These are phyloP conservation scores for Danaus plexippus DNA, from an alignment of 1,140 invertebrate species.

Conservation along the genomic window DNA sequence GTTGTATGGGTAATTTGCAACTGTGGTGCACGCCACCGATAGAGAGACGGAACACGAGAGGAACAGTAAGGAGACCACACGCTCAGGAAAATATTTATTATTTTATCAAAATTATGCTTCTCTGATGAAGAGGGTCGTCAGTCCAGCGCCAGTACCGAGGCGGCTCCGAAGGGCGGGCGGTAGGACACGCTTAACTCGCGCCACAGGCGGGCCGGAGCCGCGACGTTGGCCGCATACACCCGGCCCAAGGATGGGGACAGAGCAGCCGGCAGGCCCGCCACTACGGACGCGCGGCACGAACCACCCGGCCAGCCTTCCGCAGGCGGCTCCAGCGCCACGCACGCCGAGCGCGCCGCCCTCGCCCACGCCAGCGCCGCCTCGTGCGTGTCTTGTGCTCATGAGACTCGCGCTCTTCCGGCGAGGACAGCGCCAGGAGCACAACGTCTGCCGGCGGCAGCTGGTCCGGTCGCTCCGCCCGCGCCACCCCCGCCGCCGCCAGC, in stretches of 20 bases:
- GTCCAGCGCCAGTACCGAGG: constrained; percentile 90
- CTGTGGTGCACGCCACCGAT: too few species aligned
- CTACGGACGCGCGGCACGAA: constrained; percentile 78
- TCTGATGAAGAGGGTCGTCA: constrained; percentile 35
- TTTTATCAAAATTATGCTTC: background rate
- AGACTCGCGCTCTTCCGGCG: constrained; percentile 64
- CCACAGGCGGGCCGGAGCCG: constrained; percentile 85
- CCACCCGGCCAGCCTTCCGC: constrained; percentile 78
- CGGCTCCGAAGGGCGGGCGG: constrained; percentile 89
- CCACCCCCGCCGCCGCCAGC: constrained; percentile 19
- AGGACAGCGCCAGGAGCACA: constrained; percentile 85
- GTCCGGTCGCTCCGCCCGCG: constrained; percentile 72
- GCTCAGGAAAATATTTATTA: background rate
- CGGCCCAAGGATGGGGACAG: constrained; percentile 81
- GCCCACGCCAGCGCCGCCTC: constrained; percentile 12
- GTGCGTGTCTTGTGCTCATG: constrained; percentile 42
- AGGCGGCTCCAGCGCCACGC: constrained; percentile 67
- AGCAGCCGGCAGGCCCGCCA: constrained; percentile 81
- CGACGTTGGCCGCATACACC: constrained; percentile 90
- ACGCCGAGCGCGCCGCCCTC: constrained; percentile 10
- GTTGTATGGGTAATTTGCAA: too few species aligned
- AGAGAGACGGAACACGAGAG: too few species aligned
- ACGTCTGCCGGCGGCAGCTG: constrained; percentile 82
- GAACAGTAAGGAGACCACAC: background rate
- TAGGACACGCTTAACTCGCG: constrained; percentile 84